A percentile compares a stretch with the other conserved stretches of the same genome.
Conservation (phyloP, 2,888 invertebrate genomes). For the Stenotaenia linearis region DNA sequence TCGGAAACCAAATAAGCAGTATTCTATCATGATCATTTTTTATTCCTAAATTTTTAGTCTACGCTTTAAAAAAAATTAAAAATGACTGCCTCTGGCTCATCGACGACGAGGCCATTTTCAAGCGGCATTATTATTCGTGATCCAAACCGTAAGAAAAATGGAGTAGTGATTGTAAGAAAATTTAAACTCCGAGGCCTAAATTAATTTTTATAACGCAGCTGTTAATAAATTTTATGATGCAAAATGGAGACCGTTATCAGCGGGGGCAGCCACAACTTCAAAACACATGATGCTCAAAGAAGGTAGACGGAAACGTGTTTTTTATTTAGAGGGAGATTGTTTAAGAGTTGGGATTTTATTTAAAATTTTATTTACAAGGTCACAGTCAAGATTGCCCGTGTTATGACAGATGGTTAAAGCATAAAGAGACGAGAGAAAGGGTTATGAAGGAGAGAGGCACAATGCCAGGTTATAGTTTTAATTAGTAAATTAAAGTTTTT, state of each 20-base stretch:
- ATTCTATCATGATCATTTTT: neutral
- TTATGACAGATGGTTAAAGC: constrained; percentile 2
- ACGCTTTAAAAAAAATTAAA: neutral
- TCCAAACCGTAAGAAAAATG: neutral
- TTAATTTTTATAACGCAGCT: neutral
- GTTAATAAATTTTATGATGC: neutral
- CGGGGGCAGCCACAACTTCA: neutral
- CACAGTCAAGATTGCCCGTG: neutral
- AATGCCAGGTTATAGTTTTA: neutral
- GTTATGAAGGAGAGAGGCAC: neutral
- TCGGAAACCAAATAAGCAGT: neutral
- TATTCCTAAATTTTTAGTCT: neutral
- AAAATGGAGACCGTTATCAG: neutral
- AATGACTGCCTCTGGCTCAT: neutral
- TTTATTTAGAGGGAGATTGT: neutral
- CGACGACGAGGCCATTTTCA: neutral
- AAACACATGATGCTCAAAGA: constrained; percentile 17
- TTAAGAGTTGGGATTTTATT: neutral
- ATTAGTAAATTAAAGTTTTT: neutral
- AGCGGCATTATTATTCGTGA: neutral
- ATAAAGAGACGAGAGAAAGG: neutral
- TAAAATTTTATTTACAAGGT: neutral
- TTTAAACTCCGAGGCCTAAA: neutral
- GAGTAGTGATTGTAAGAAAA: neutral
- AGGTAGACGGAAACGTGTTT: neutral